A percentile compares a stretch with the other conserved stretches of the same genome.
phyloP scores from a whole-genome alignment of 92 coral and sea anemone genomes.

The Bergia sp. region DNA sequence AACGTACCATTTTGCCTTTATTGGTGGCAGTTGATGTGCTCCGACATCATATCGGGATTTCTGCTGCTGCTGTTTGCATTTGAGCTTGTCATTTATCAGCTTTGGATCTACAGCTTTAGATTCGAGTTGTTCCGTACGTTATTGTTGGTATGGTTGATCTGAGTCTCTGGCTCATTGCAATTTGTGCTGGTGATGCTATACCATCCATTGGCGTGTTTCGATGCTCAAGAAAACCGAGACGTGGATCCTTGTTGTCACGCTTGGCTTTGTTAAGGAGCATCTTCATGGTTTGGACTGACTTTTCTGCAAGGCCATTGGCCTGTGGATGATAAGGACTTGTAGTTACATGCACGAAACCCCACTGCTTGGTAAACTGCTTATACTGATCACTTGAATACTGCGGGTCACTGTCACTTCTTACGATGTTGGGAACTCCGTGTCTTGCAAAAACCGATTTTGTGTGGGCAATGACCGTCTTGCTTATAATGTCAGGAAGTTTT shows the following conservation, averaged over 20 bases:
- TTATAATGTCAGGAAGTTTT: slow-evolving; percentile 52
- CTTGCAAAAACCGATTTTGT: slow-evolving; percentile 52
- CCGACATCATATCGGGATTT: slow-evolving; percentile 45
- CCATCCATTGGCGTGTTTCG: slow-evolving; percentile 7
- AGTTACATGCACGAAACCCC: slow-evolving; percentile 11
- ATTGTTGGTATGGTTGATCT: slow-evolving; percentile 42
- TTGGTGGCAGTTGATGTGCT: slow-evolving; percentile 45
- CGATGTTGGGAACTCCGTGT: slow-evolving; percentile 75
- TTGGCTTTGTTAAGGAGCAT: slow-evolving; percentile 19
- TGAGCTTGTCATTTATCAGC: slow-evolving; percentile 3
- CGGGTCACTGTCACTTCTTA: slow-evolving; percentile 54
- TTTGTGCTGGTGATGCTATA: slow-evolving; percentile 44
- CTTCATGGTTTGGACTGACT: neutral
- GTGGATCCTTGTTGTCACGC: neutral
- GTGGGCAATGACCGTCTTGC: slow-evolving; percentile 46
- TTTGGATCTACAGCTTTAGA: slow-evolving; percentile 32
- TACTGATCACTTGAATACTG: slow-evolving; percentile 20
- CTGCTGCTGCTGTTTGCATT: slow-evolving; percentile 44
- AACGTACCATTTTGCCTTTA: slow-evolving; percentile 55
- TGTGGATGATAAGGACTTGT: slow-evolving; percentile 14
- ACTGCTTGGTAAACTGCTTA: slow-evolving; percentile 9
- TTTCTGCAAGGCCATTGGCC: slow-evolving; percentile 3
- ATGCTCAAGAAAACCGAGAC: neutral
- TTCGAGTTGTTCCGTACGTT: slow-evolving; percentile 15
- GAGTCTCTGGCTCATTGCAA: slow-evolving; percentile 40